These are phyloP conservation scores for Sphecodes monilicornis DNA, from an alignment of 2,888 invertebrate genomes.

Conservation along the genomic window DNA sequence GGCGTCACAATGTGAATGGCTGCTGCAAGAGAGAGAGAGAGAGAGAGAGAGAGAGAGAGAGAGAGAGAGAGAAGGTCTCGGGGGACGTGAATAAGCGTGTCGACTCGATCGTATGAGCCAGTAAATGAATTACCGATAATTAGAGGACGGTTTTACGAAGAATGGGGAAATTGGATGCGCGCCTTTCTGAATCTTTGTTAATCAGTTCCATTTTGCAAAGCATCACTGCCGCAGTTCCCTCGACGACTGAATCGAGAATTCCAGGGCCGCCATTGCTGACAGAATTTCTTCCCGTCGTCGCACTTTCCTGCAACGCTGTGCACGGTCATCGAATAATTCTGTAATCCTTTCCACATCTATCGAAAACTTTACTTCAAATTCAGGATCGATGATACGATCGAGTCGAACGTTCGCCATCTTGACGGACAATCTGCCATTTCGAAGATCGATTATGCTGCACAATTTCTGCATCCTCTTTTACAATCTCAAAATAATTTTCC, in stretches of 20 bases:
- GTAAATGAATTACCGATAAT: conserved; percentile 64
- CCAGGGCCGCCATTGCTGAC: conserved; percentile 67
- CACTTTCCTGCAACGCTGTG: not conserved
- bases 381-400: not conserved
- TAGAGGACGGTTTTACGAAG: conserved; percentile 62
- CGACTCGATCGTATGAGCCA: conserved; percentile 56
- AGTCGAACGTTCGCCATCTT: not conserved
- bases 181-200: conserved; percentile 78
- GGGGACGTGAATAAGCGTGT: conserved; percentile 56
- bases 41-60: conserved; percentile 42
- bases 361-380: not conserved
- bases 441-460: not conserved
- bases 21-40: conserved; percentile 34
- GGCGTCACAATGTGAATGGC: conserved; percentile 34
- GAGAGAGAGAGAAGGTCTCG: conserved; percentile 40
- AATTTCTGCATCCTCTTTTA: not conserved
- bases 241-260: conserved; percentile 68
- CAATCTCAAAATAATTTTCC: not conserved
- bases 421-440: not conserved
- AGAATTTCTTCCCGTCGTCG: conserved; percentile 36
- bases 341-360: not conserved
- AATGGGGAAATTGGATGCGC: conserved; percentile 72
- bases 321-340: not conserved
- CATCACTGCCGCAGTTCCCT: conserved; percentile 74
- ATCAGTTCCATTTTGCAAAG: conserved; percentile 80